Evolutionary conservation across 1,140 invertebrate genomes (phyloP).

Genomic region (Sycobia sp.): DNA sequence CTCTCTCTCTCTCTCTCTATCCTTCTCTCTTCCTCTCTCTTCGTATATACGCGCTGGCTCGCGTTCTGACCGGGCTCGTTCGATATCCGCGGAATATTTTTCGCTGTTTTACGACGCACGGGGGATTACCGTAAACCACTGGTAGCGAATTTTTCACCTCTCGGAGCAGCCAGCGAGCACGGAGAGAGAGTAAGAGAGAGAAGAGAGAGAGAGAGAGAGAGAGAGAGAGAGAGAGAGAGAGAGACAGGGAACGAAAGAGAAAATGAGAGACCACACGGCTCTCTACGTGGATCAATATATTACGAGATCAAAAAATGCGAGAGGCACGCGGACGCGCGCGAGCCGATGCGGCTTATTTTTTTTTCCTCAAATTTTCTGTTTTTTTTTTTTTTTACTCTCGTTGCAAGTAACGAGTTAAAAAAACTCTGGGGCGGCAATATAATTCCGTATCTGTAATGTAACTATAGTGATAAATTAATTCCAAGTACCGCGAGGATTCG

Average conservation of each 20-base stretch:
- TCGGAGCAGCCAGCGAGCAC: no score
- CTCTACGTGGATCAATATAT: slow-evolving; percentile 22
- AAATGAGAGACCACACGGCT: neutral
- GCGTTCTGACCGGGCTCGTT: no score
- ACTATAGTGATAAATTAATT: slow-evolving; percentile 24
- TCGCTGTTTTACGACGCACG: slow-evolving; percentile 26
- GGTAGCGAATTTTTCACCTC: slow-evolving; percentile 27
- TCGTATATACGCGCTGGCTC: no score
- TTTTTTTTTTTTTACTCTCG: no score
- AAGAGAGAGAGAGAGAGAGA: slow-evolving; percentile 5
- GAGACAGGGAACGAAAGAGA: no score
- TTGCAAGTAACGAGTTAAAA: neutral
- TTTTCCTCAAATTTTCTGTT: no score
- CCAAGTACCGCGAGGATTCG: neutral
- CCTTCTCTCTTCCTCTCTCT: no score
- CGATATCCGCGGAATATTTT: slow-evolving; percentile 27
- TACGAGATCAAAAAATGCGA: slow-evolving; percentile 8
- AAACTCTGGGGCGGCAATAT: slow-evolving; percentile 8
- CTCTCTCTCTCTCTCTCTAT: no score
- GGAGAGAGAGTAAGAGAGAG: neutral
- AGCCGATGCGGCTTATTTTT: neutral
- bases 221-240: no score
- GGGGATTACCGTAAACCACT: slow-evolving; percentile 19
- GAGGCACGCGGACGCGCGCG: no score
- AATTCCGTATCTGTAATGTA: no score